A percentile compares a stretch with the other conserved stretches of the same genome.
phyloP scores from a whole-genome alignment of 2,888 invertebrate species.

The Petrolisthes cinctipes region DNA sequence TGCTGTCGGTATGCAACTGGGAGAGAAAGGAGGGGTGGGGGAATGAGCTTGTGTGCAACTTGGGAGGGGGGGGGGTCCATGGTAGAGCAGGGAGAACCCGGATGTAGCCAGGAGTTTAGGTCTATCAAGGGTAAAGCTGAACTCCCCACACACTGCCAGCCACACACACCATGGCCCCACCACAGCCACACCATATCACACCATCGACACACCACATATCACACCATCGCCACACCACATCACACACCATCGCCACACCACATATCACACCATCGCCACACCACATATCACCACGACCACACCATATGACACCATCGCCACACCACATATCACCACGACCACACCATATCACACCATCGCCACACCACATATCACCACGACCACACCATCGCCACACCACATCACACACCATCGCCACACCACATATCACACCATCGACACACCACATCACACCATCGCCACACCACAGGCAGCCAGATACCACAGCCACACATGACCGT shows the following conservation, averaged over 20 bases:
- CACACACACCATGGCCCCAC: constrained; percentile 3
- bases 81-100: background rate
- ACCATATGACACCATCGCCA: background rate
- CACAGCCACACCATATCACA: background rate
- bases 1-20: background rate
- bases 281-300: background rate
- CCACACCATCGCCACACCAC: background rate
- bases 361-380: background rate
- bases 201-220: background rate
- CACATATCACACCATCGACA: background rate
- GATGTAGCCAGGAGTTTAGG: background rate
- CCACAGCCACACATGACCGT: background rate
- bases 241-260: background rate
- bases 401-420: background rate
- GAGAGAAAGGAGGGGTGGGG: background rate
- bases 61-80: background rate
- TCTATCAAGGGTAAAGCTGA: constrained; percentile 8
- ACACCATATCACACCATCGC: background rate
- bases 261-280: background rate
- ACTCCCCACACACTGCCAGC: background rate
- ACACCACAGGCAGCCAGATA: background rate
- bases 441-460: constrained; percentile 1
- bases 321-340: background rate
- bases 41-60: too few relatives aligned
- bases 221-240: background rate